A percentile compares a stretch with the other conserved stretches of the same genome.
These are phyloP conservation scores for Ornithoptera priamus DNA, from an alignment of 2,888 invertebrate genomes.

Conservation along the genomic window DNA sequence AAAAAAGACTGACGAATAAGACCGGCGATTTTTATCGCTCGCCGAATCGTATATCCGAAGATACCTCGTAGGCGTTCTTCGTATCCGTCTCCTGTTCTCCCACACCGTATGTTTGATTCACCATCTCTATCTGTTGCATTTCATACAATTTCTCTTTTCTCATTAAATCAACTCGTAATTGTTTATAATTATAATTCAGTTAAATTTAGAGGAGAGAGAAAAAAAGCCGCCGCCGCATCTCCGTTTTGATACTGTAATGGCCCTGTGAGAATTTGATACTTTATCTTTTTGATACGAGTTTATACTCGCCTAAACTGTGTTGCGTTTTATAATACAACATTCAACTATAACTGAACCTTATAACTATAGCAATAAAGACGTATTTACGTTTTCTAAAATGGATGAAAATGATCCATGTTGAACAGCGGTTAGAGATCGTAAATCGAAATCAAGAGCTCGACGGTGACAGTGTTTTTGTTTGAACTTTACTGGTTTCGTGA, in stretches of 20 bases:
- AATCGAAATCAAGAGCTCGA: conserved; percentile 64
- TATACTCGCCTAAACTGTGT: conserved; percentile 2
- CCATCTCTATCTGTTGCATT: conserved; percentile 52
- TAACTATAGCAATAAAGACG: conserved; percentile 6
- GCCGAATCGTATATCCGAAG: conserved; percentile 74
- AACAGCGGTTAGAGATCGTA: conserved; percentile 50
- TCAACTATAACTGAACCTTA: conserved; percentile 33
- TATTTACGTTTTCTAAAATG: conserved; percentile 26
- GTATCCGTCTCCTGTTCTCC: conserved; percentile 56
- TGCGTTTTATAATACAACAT: conserved; percentile 26
- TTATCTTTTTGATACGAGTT: conserved; percentile 51
- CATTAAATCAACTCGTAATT: conserved; percentile 72
- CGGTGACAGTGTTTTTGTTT: conserved; percentile 66
- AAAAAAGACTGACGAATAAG: conserved; percentile 78
- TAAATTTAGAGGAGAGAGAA: conserved; percentile 58
- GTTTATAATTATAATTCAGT: conserved; percentile 77
- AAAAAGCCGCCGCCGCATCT: conserved; percentile 51
- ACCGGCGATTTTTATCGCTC: conserved; percentile 77
- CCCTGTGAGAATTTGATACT: conserved; percentile 68
- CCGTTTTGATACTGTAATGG: conserved; percentile 59
- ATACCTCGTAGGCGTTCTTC: conserved; percentile 72
- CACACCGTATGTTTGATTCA: conserved; percentile 40
- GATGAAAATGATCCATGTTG: conserved; percentile 38
- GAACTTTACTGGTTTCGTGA: conserved; percentile 68
- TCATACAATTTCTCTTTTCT: conserved; percentile 60